Percentiles rank a stretch among this genome's conserved stretches.
Evolutionary conservation across 1,140 invertebrate genomes (phyloP).

Genomic region (Hyles vespertilio): DNA sequence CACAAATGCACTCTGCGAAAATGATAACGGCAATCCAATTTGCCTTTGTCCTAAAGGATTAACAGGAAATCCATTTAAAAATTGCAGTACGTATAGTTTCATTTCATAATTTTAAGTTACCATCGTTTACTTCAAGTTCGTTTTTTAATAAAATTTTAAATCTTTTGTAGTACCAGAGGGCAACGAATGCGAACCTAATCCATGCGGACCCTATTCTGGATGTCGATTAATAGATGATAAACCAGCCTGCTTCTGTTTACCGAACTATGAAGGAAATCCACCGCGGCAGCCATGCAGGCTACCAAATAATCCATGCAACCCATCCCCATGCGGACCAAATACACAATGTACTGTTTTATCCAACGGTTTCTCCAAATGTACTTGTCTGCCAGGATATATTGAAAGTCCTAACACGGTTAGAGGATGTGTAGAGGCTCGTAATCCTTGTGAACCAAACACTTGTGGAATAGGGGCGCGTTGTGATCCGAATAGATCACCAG

Average conservation of each 20-base stretch:
- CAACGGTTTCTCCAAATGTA: constrained; percentile 92
- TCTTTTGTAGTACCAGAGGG: constrained; percentile 87
- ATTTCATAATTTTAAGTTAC: background rate
- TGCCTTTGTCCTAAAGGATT: constrained; percentile 92
- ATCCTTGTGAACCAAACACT: constrained; percentile 88
- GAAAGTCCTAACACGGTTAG: constrained; percentile 92
- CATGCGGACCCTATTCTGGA: constrained; percentile 88
- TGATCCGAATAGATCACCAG: constrained; percentile 84
- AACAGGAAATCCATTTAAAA: constrained; percentile 93
- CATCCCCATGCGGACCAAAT: constrained; percentile 91
- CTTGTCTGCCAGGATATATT: constrained; percentile 87
- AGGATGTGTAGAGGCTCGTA: constrained; percentile 85
- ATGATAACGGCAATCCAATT: constrained; percentile 90
- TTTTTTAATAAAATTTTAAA: constrained; percentile 11
- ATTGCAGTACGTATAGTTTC: constrained; percentile 86
- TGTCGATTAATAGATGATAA: constrained; percentile 83
- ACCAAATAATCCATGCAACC: constrained; percentile 86
- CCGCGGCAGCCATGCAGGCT: constrained; percentile 80
- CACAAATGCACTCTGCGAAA: constrained; percentile 87
- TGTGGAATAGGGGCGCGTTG: constrained; percentile 88
- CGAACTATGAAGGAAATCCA: constrained; percentile 92
- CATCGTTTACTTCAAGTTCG: background rate
- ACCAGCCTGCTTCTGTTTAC: constrained; percentile 89
- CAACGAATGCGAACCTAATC: constrained; percentile 88
- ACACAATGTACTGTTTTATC: constrained; percentile 87